Evolutionary conservation across 2,113 vertebrate genomes (phyloP).

Genomic region (Haemorhous mexicanus): DNA sequence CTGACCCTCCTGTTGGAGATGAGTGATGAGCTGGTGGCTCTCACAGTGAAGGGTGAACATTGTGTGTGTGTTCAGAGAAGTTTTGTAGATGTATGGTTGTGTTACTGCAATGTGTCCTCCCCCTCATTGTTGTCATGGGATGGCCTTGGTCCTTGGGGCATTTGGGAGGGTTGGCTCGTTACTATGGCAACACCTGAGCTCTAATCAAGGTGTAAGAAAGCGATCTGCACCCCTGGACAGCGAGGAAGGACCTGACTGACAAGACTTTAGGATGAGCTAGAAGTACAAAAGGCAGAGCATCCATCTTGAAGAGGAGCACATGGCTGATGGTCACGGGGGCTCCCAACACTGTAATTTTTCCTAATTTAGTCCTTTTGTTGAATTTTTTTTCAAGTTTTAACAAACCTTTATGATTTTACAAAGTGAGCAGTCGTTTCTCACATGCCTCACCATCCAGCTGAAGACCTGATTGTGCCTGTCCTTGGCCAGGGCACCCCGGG

Average conservation of each 20-base stretch:
- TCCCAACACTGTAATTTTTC: not conserved
- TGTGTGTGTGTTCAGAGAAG: not conserved
- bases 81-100: rapidly evolving
- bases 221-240: not conserved
- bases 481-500: constrained; percentile 76
- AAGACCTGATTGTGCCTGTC: constrained; percentile 76
- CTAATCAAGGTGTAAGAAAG: not conserved
- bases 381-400: not conserved
- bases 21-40: not conserved
- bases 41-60: not conserved
- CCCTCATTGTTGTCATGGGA: not conserved
- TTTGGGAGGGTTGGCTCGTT: not conserved
- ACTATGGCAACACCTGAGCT: not conserved
- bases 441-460: constrained; percentile 71
- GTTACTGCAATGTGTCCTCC: not conserved
- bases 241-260: not conserved
- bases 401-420: not conserved
- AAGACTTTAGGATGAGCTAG: not conserved
- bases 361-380: not conserved
- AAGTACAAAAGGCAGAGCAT: not conserved
- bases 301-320: not conserved
- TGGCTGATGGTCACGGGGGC: not conserved
- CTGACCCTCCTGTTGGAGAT: constrained; percentile 63
- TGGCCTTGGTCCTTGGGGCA: not conserved
- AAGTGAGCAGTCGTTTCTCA: not conserved